phyloP scores from a whole-genome alignment of 2,888 invertebrate species.

The Papilio protenor region DNA sequence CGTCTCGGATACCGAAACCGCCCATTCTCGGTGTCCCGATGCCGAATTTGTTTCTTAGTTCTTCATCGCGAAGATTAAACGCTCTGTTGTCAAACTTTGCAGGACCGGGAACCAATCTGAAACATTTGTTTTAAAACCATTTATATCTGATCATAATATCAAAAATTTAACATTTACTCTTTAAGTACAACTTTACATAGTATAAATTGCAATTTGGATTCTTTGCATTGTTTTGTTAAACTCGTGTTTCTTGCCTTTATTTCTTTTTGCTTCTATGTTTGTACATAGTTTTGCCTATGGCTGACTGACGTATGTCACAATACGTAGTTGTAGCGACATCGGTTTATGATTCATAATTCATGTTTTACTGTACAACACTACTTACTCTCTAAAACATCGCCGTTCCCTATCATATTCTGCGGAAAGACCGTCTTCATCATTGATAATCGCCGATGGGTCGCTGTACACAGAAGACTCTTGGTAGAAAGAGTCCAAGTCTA shows the following conservation, averaged over 20 bases:
- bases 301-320: too few relatives aligned
- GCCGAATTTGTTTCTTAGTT: conserved; percentile 74
- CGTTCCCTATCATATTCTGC: conserved; percentile 79
- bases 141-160: background rate
- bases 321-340: too few relatives aligned
- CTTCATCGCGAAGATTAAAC: conserved; percentile 77
- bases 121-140: conserved; percentile 45
- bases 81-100: conserved; percentile 75
- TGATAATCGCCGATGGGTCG: conserved; percentile 80
- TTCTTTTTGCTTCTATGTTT: too few relatives aligned
- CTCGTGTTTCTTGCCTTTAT: too few relatives aligned
- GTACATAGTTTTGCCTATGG: too few relatives aligned
- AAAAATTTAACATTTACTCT: background rate
- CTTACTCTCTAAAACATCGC: conserved; percentile 78
- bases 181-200: too few relatives aligned
- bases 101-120: conserved; percentile 69
- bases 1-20: conserved; percentile 79
- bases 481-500: conserved; percentile 88
- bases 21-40: conserved; percentile 79
- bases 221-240: too few relatives aligned
- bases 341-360: background rate
- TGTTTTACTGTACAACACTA: conserved; percentile 39
- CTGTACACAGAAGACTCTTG: conserved; percentile 85
- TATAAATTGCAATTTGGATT: too few relatives aligned
- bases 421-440: conserved; percentile 78